Percentiles rank a stretch among this genome's conserved stretches.
phyloP scores from a whole-genome alignment of 2,113 vertebrate genomes.

The Mobula hypostoma region DNA sequence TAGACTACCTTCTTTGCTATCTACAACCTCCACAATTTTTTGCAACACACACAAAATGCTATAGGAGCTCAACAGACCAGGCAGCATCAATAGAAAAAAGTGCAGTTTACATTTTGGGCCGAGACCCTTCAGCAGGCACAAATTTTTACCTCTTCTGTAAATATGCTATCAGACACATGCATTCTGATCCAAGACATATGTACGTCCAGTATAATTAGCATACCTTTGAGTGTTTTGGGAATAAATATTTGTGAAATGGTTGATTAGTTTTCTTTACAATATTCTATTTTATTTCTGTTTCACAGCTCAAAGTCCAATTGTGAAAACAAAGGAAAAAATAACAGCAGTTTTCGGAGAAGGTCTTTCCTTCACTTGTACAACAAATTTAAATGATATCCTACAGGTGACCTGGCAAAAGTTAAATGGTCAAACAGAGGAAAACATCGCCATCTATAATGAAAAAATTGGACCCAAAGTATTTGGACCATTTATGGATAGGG shows the following conservation, averaged over 20 bases:
- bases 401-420: slow-evolving; percentile 36
- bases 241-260: not conserved
- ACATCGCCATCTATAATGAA: not conserved
- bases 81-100: too few species aligned
- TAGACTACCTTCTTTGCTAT: too few species aligned
- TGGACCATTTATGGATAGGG: not conserved
- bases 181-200: too few species aligned
- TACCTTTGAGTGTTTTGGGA: not conserved
- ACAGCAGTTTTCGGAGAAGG: not conserved
- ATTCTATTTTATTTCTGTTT: not conserved
- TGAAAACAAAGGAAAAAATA: not conserved
- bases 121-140: too few species aligned
- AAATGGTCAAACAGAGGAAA: not conserved
- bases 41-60: too few species aligned
- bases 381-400: not conserved
- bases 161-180: too few species aligned
- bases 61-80: too few species aligned
- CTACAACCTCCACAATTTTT: too few species aligned
- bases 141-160: too few species aligned
- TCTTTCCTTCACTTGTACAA: not conserved
- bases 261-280: not conserved
- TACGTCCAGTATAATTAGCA: not conserved
- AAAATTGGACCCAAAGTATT: not conserved
- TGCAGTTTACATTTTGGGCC: too few species aligned
- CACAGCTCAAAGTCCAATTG: not conserved